These are phyloP conservation scores for Agrochola circellaris DNA, from an alignment of 2,888 invertebrate species.

Conservation along the genomic window DNA sequence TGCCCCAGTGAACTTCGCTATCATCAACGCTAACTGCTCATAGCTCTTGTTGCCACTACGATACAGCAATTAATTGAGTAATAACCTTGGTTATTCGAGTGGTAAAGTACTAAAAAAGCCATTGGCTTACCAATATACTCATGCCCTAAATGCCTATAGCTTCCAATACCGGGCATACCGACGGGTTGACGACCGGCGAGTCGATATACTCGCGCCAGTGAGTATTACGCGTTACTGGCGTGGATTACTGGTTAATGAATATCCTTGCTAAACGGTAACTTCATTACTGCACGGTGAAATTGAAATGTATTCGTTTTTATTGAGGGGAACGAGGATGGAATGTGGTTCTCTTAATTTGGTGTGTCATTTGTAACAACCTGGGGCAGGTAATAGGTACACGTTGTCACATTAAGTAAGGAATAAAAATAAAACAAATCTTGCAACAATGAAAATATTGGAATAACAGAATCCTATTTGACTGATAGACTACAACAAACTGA, in stretches of 20 bases:
- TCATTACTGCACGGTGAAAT: constrained; percentile 23
- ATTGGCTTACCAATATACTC: background rate
- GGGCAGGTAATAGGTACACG: too few species aligned
- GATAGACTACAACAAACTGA: too few species aligned
- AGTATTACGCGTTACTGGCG: constrained; percentile 30
- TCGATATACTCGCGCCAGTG: constrained; percentile 24
- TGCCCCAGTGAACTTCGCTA: background rate
- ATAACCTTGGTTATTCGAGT: background rate
- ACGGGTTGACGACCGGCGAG: constrained; percentile 24
- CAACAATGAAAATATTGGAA: background rate
- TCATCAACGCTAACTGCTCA: background rate
- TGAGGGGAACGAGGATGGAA: background rate
- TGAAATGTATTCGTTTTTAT: background rate
- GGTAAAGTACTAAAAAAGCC: background rate
- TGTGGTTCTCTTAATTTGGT: background rate
- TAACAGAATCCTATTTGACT: too few species aligned
- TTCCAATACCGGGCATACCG: background rate
- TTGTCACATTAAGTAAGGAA: background rate
- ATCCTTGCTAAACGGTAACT: constrained; percentile 34
- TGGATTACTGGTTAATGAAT: constrained; percentile 34
- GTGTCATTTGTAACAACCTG: background rate
- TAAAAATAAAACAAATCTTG: background rate
- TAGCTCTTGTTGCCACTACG: background rate
- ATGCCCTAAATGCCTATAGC: background rate
- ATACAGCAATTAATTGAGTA: background rate